A percentile compares a stretch with the other conserved stretches of the same genome.
phyloP scores from a whole-genome alignment of 2,113 vertebrate genomes.

The Mobula hypostoma region DNA sequence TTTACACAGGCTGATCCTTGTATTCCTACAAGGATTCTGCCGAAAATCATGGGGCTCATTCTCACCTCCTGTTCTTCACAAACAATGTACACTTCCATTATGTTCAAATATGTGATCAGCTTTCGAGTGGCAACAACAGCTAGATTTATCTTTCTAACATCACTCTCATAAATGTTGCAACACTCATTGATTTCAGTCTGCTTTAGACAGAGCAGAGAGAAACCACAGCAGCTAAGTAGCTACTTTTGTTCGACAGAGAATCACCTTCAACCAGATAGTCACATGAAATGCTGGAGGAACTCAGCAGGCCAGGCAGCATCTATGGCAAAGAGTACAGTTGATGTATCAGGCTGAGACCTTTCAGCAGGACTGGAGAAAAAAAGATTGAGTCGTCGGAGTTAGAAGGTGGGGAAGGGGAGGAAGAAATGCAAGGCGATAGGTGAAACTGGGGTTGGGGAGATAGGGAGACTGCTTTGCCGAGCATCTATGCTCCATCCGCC shows the following conservation, averaged over 20 bases:
- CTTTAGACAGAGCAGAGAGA: not conserved
- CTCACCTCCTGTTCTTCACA: not conserved
- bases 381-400: no score
- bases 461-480: no score
- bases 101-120: not conserved
- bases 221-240: not conserved
- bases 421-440: no score
- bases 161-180: not conserved
- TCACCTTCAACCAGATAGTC: not conserved
- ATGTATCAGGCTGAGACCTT: no score
- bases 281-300: no score
- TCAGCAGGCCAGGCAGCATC: no score
- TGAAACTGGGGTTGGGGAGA: no score
- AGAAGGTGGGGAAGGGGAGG: no score
- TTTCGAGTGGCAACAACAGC: not conserved
- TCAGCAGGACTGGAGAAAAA: no score
- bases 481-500: no score
- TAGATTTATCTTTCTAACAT: not conserved
- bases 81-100: not conserved
- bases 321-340: no score
- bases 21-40: not conserved
- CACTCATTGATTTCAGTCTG: not conserved
- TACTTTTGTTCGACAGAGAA: not conserved
- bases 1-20: not conserved
- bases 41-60: not conserved